Base-by-base conservation (phyloP, 2,888 invertebrate species). In the Teleogryllus oceanicus region DNA sequence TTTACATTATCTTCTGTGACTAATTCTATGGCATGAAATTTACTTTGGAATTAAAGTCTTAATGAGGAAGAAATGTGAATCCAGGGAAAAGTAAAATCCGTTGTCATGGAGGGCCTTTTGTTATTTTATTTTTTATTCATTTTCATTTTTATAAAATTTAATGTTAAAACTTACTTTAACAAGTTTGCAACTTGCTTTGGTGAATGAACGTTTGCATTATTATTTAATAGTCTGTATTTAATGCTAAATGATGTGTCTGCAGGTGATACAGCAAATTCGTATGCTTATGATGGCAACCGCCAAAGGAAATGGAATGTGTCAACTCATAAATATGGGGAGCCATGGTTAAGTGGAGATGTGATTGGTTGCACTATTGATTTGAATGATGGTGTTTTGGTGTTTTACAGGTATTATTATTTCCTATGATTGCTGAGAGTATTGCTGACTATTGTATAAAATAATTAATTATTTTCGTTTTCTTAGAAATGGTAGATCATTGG, bases 281-380 rank as follows among this genome's bases (percentile, higher is more conserved):
- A 93, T 85, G 93, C 94, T 0, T 95, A 93, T 84, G 94, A 94
- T 85, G 94, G 94, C 0, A 92, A 92, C 80, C 88, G 93, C 13
- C 87, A 92, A 0, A 87, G 92, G 80, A 92, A 91, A 84, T 94
- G 94, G 94, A 94, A 94, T 84, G 90, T 92, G 1, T 89, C 91
- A 51, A 92, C 92, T 0, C 87, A 90, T 12, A 91, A 91, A 83
- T 96, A 95, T 85, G 95, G 95, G 1, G 92, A 92, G 84, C 87
- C 91, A 21, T 96, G 95, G 95, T 88, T 93, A 83, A 91, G 92
- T n/a, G 95, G 95, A 21, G 96, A 96, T 87, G 92, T 95, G 78
- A 94, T 95, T 80, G 92, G 92, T 0, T 90, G 92, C 83, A 92
- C 93, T 80, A 87, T 95, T 49, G 94, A 96, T 85, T 87, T 94